Evolutionary conservation across 2,113 vertebrate genomes (phyloP).

Genomic region (Lophotis ruficrista): DNA sequence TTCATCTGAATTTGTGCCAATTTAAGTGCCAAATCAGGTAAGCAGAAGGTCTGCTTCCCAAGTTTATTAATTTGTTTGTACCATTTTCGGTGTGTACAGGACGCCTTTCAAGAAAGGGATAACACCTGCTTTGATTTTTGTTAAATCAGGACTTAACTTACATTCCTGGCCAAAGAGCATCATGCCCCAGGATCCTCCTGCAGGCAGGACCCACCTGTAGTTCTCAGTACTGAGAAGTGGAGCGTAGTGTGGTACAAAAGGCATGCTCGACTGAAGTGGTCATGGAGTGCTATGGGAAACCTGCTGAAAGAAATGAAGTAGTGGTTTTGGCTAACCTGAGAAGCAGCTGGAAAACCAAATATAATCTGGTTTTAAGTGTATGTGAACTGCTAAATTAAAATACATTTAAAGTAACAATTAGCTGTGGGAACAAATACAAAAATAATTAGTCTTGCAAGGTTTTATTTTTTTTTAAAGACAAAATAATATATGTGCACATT

Average conservation of each 20-base stretch:
- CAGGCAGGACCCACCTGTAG: not conserved
- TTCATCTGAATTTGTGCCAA: not conserved
- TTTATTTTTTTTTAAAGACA: not conserved
- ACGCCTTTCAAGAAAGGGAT: not conserved
- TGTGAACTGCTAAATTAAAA: not conserved
- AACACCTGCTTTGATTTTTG: not conserved
- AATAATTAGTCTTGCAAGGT: not conserved
- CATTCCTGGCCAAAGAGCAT: not conserved
- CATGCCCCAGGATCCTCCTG: not conserved
- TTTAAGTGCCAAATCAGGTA: not conserved
- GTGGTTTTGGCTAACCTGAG: not conserved
- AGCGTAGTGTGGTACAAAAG: not conserved
- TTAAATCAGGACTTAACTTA: not conserved
- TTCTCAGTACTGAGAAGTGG: not conserved
- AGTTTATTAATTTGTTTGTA: not conserved
- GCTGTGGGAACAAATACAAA: not conserved
- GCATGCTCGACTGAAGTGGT: not conserved
- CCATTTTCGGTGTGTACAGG: not conserved
- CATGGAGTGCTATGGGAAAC: not conserved
- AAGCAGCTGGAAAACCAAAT: not conserved
- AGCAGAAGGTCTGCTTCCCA: not conserved
- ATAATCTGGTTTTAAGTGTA: not conserved
- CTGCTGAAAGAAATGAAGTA: not conserved
- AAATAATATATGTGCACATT: not conserved
- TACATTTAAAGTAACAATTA: not conserved